Conservation (phyloP, 2,888 invertebrate species). For the Rhingia campestris region DNA sequence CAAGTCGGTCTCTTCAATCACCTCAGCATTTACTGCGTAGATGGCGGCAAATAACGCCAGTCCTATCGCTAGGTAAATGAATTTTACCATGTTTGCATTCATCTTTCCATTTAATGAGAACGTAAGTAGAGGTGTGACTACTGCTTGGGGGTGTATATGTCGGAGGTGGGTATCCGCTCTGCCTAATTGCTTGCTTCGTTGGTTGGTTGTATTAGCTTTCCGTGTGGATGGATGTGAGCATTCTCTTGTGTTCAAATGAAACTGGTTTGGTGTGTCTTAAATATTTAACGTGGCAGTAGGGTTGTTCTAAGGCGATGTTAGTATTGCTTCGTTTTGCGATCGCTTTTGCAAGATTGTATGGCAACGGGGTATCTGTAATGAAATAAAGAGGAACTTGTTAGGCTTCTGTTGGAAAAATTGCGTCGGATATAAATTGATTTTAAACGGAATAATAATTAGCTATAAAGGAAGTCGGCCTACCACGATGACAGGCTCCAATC, state of each 20-base stretch:
- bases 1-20: slow-evolving; percentile 78
- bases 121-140: neutral
- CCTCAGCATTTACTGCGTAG: slow-evolving; percentile 37
- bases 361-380: slow-evolving; percentile 5
- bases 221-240: neutral
- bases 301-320: too few species aligned
- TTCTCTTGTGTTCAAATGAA: slow-evolving; percentile 31
- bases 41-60: slow-evolving; percentile 37
- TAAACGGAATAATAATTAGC: too few species aligned
- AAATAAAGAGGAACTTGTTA: neutral
- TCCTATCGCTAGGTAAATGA: slow-evolving; percentile 39
- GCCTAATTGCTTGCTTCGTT: neutral
- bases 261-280: slow-evolving; percentile 19
- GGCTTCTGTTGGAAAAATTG: neutral
- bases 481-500: too few species aligned
- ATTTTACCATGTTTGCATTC: slow-evolving; percentile 35
- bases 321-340: neutral
- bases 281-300: neutral
- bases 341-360: neutral
- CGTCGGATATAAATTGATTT: too few species aligned
- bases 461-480: too few species aligned
- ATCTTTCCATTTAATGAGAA: slow-evolving; percentile 38
- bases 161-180: neutral
- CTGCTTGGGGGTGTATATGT: neutral
- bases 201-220: too few species aligned